Evolutionary conservation across 2,888 invertebrate species (phyloP), one percentile per base, ranked within the genome.

Genomic region (Cephus runcator): DNA sequence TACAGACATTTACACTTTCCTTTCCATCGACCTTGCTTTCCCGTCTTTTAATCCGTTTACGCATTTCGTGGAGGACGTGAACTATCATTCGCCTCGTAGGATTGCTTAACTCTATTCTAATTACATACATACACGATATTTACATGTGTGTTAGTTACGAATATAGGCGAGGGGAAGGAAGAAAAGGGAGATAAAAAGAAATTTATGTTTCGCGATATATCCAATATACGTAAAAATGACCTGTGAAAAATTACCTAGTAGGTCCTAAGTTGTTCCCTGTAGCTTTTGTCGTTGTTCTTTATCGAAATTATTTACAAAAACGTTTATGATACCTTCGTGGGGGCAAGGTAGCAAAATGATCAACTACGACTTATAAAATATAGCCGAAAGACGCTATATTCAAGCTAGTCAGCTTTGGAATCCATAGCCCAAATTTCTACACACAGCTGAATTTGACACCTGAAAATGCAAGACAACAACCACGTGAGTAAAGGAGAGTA

Each of bases 391-490:
- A 83, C 82, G 87, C 88, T 90, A 90, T 89, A 90, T 88, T 90
- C 88, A 88, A 89, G 88, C 88, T 89, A 87, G 85, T 85, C 84
- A 83, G 87, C 86, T 85, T 83, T 85, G 84, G 56, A 56, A 85
- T 87, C 86, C 87, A 82, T 87, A 84, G 85, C 84, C 83, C 81
- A 84, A 81, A 83, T 75, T 79, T 87, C 92, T 93, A 96, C 82
- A 96, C 96, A 91, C 96, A 95, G 92, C 96, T 96, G 93, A 96
- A 96, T 92, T 96, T 96, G 86, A 96, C 94, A 87, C 92, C 92
- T 92, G 90, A 83, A 90, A 92, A 87, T 88, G 79, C 79, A 85
- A 85, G 77, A 79, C 76, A 83, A 82, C 77, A 77, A 77, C 77
- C 69, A 74, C 75, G 80, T 74, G 36, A 76, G 79, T 69, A 78